These are phyloP conservation scores for Enhydra lutris DNA, from an alignment of 2,113 vertebrate genomes.

Conservation along the genomic window DNA sequence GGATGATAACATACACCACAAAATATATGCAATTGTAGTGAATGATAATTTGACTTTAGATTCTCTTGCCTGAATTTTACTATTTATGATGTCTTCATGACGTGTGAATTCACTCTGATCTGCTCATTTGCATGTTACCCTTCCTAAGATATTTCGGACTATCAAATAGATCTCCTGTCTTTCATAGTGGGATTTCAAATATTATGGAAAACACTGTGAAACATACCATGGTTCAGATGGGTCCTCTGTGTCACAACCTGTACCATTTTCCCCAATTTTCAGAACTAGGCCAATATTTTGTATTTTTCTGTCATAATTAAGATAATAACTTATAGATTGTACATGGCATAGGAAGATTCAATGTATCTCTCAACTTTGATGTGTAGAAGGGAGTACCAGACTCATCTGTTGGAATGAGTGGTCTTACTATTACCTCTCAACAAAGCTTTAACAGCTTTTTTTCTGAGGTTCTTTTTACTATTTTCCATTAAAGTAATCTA, in stretches of 20 bases:
- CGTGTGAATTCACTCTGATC: background rate
- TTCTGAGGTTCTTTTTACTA: background rate
- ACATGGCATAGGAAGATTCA: accelerated
- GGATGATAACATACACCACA: background rate
- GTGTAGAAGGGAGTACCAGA: background rate
- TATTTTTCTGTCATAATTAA: background rate
- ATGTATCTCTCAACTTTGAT: background rate
- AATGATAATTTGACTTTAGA: background rate
- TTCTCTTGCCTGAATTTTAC: too few relatives aligned
- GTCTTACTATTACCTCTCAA: background rate
- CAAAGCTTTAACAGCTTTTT: background rate
- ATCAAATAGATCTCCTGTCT: background rate
- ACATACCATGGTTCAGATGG: background rate
- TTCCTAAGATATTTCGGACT: background rate
- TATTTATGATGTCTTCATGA: background rate
- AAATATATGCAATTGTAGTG: background rate
- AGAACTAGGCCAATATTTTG: background rate
- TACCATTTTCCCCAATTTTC: background rate
- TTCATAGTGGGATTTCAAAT: background rate
- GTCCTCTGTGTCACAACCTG: background rate
- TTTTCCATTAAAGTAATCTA: background rate
- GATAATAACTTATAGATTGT: background rate
- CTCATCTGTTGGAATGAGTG: background rate
- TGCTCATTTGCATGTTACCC: background rate
- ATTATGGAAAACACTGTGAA: background rate